Percentiles rank a stretch among this genome's conserved stretches.
Evolutionary conservation across 2,113 vertebrate species (phyloP).

Genomic region (Nesoenas mayeri): DNA sequence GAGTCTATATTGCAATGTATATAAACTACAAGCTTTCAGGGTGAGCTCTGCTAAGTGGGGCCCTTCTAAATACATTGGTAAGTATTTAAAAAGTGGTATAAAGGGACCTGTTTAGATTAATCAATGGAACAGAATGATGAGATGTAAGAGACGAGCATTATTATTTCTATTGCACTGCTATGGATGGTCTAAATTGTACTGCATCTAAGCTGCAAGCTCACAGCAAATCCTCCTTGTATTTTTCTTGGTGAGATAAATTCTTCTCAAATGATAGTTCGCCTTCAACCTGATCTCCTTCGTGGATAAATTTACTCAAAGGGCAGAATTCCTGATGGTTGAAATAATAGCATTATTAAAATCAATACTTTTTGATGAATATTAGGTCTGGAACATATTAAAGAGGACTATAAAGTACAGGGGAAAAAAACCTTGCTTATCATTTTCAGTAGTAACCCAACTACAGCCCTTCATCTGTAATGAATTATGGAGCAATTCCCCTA

Average conservation of each 20-base stretch:
- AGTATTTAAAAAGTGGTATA: background rate
- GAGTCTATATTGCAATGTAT: rapidly evolving
- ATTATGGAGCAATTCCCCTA: conserved; percentile 47
- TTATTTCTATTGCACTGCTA: background rate
- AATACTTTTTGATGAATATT: conserved; percentile 46
- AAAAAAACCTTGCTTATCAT: background rate
- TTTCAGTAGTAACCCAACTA: conserved; percentile 5
- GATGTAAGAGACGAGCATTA: background rate
- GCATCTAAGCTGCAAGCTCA: background rate
- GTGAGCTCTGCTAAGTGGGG: background rate
- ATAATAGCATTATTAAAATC: conserved; percentile 47
- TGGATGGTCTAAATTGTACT: background rate
- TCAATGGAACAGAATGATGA: background rate
- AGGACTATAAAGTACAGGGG: background rate
- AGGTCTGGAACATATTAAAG: background rate
- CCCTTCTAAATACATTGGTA: background rate
- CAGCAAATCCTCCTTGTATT: background rate
- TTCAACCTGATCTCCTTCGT: background rate
- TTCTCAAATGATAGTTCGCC: background rate
- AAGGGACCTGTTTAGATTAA: background rate
- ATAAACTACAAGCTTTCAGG: background rate
- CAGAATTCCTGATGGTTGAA: conserved; percentile 50
- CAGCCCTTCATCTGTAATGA: conserved; percentile 25
- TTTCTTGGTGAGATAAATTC: background rate
- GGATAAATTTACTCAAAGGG: conserved; percentile 30